phyloP scores from a whole-genome alignment of 2,113 vertebrate genomes.

The Euleptes europaea region DNA sequence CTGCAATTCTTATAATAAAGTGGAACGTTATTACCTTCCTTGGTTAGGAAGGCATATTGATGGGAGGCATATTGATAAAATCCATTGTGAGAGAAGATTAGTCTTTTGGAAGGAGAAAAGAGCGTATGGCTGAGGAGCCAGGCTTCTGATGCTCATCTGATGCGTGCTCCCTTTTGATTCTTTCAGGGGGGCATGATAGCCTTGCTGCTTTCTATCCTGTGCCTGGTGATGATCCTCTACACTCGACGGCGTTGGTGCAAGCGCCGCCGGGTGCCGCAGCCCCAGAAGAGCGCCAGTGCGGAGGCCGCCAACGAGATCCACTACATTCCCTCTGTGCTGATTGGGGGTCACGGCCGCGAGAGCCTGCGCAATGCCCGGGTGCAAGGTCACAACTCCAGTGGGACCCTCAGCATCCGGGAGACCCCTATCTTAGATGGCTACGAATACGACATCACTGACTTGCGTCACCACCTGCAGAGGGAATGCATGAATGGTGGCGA shows the following conservation, averaged over 20 bases:
- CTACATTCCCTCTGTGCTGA: constrained; percentile 97
- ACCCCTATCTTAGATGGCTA: constrained; percentile 97
- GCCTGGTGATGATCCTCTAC: constrained; percentile 96
- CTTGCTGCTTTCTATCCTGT: constrained; percentile 93
- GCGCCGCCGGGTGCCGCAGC: constrained; percentile 94
- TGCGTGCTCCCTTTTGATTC: not conserved
- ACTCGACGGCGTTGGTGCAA: constrained; percentile 97
- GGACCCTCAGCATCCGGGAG: constrained; percentile 96
- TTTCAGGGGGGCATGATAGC: constrained; percentile 97
- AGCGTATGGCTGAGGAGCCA: no score
- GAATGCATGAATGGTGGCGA: constrained; percentile 98
- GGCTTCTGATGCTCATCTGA: not conserved
- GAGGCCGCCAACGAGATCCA: constrained; percentile 98
- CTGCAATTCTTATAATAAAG: no score
- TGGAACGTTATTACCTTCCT: no score
- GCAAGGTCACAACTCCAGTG: constrained; percentile 94
- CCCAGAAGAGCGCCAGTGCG: constrained; percentile 96
- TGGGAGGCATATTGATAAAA: no score
- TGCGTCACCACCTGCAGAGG: constrained; percentile 94
- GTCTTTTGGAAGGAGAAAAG: no score
- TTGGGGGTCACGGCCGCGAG: constrained; percentile 93
- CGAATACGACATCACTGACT: constrained; percentile 96
- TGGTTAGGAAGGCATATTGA: no score
- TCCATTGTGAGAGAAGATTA: no score
- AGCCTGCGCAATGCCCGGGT: constrained; percentile 93